Evolutionary conservation across 2,888 invertebrate genomes (phyloP).

Genomic region (Aleiodes testaceus): DNA sequence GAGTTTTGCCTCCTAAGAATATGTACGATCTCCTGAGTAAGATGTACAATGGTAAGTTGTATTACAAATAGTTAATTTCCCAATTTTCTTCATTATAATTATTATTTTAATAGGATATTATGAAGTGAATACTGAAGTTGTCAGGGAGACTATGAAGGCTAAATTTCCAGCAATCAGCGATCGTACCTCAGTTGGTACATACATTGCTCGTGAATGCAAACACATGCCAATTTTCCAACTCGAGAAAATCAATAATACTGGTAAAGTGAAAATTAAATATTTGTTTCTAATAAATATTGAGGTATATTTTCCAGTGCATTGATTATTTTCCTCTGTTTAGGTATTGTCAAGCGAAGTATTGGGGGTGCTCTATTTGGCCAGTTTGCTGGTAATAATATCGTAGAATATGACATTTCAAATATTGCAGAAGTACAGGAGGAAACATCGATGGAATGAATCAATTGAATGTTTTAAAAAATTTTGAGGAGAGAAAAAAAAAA

Average conservation of each 20-base stretch:
- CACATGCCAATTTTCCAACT: conserved; percentile 83
- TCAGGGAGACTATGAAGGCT: conserved; percentile 85
- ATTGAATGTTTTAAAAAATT: conserved; percentile 1
- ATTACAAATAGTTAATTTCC: too few relatives aligned
- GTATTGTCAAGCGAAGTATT: conserved; percentile 66
- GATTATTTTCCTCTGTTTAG: conserved; percentile 30
- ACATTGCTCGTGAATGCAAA: conserved; percentile 82
- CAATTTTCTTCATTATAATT: too few relatives aligned
- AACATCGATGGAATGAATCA: conserved; percentile 14
- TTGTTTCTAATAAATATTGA: neutral
- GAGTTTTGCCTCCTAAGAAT: conserved; percentile 86
- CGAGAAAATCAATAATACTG: conserved; percentile 78
- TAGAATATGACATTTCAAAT: conserved; percentile 84
- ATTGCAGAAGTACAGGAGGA: conserved; percentile 75
- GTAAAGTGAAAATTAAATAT: conserved; percentile 28
- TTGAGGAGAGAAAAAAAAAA: neutral
- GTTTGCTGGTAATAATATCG: conserved; percentile 84
- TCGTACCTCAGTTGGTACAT: conserved; percentile 78
- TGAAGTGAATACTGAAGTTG: conserved; percentile 85
- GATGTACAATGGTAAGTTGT: conserved; percentile 79
- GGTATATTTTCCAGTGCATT: neutral
- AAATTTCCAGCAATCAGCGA: conserved; percentile 81
- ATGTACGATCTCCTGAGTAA: conserved; percentile 86
- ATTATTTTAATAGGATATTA: conserved; percentile 77
- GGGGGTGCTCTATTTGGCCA: conserved; percentile 80